phyloP scores from a whole-genome alignment of 2,113 vertebrate genomes.

The Epinephelus fuscoguttatus region DNA sequence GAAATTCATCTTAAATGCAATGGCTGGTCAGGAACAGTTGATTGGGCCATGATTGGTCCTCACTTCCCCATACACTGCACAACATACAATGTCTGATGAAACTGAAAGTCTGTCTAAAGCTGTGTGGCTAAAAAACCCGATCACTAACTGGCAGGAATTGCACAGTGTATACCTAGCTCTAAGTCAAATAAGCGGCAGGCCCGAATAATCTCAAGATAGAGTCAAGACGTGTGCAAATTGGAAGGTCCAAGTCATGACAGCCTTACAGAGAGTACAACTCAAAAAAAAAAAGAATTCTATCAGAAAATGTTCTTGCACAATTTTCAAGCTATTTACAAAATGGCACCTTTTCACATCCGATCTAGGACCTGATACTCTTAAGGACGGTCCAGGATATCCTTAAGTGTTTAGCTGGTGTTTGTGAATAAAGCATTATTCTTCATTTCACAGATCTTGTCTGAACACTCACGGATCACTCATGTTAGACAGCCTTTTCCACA shows the following conservation, averaged over 20 bases:
- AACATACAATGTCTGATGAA: too few species aligned
- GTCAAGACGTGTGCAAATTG: too few species aligned
- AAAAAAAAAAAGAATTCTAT: too few species aligned
- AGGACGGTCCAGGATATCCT: slow-evolving; percentile 47
- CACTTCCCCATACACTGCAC: too few species aligned
- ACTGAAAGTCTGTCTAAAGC: too few species aligned
- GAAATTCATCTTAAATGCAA: too few species aligned
- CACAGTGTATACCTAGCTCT: too few species aligned
- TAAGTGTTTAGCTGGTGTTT: slow-evolving; percentile 15
- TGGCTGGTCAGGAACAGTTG: too few species aligned
- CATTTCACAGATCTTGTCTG: background rate
- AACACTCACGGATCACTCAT: background rate
- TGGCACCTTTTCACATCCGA: background rate
- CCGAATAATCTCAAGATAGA: background rate
- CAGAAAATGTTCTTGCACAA: background rate
- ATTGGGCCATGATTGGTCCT: too few species aligned
- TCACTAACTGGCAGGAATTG: accelerated
- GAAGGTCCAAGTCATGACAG: too few species aligned
- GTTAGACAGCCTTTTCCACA: background rate
- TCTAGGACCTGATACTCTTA: background rate
- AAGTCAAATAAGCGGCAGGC: background rate
- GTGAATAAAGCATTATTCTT: slow-evolving; percentile 17
- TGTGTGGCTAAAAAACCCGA: too few species aligned
- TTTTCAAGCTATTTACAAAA: background rate
- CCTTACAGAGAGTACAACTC: too few species aligned